These are phyloP conservation scores for Mesorhabditis belari DNA, from an alignment of 2,888 invertebrate genomes.

Conservation along the genomic window DNA sequence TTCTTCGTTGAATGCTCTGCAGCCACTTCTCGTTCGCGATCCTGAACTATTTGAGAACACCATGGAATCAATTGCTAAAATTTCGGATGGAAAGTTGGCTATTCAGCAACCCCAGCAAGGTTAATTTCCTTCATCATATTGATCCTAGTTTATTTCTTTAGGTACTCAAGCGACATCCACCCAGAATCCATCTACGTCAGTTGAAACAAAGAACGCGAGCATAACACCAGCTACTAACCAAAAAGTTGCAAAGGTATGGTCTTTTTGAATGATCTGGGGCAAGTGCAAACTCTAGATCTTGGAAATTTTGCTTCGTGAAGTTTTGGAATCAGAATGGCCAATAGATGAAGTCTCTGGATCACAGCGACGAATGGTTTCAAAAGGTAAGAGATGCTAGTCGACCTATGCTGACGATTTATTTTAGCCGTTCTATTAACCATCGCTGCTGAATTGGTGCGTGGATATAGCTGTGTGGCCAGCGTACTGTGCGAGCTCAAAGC, in stretches of 20 bases:
- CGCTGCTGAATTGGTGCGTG: slow-evolving; percentile 26
- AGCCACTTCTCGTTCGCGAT: not conserved
- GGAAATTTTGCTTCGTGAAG: slow-evolving; percentile 20
- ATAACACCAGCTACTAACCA: not conserved
- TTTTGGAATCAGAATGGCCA: slow-evolving; percentile 19
- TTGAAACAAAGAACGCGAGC: not conserved
- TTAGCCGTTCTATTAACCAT: slow-evolving; percentile 19
- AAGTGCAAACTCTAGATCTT: slow-evolving; percentile 8
- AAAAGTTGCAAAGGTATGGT: not conserved
- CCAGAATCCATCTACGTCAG: not conserved
- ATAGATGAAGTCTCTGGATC: not conserved
- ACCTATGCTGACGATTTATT: not conserved
- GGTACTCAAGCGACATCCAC: not conserved
- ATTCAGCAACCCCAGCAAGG: not conserved
- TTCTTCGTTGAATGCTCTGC: not conserved
- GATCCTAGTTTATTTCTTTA: too few relatives aligned
- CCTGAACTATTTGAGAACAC: not conserved
- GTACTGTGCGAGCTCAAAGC: slow-evolving; percentile 15
- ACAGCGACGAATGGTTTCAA: slow-evolving; percentile 11
- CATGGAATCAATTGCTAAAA: not conserved
- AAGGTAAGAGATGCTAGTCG: not conserved
- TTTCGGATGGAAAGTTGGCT: not conserved
- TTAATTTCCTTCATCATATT: too few relatives aligned
- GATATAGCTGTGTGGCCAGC: slow-evolving; percentile 19
- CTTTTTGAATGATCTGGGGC: not conserved